A percentile compares a stretch with the other conserved stretches of the same genome.
Evolutionary conservation across 2,888 invertebrate species (phyloP).

Genomic region (Alloplasta piceator): DNA sequence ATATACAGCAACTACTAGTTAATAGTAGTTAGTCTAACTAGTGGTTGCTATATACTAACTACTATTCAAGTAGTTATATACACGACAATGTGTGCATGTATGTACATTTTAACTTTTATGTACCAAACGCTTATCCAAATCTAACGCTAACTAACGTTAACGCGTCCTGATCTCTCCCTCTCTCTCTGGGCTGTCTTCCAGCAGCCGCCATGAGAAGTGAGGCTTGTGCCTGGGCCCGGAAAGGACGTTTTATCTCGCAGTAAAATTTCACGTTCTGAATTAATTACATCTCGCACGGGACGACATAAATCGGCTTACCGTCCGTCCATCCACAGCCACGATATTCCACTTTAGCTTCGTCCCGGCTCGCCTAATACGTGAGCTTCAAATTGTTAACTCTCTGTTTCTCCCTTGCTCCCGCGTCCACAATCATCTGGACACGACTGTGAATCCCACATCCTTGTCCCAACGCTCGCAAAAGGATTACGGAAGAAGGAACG

Average conservation of each 20-base stretch:
- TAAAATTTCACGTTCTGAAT: slow-evolving; percentile 75
- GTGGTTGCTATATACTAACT: too few species aligned
- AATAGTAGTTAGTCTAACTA: too few species aligned
- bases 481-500: too few species aligned
- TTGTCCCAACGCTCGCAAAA: too few species aligned
- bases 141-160: too few species aligned
- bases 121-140: too few species aligned
- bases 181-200: neutral
- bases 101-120: too few species aligned
- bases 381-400: slow-evolving; percentile 28
- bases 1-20: too few species aligned
- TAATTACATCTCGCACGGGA: slow-evolving; percentile 72
- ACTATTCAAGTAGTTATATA: too few species aligned
- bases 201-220: slow-evolving; percentile 24
- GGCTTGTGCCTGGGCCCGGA: slow-evolving; percentile 8
- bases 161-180: too few species aligned
- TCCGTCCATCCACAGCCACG: slow-evolving; percentile 56
- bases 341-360: slow-evolving; percentile 27
- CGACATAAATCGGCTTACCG: slow-evolving; percentile 75
- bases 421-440: neutral
- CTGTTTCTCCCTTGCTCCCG: neutral
- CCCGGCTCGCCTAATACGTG: slow-evolving; percentile 28
- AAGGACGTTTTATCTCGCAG: slow-evolving; percentile 54
- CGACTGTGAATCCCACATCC: too few species aligned
- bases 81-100: neutral